A percentile compares a stretch with the other conserved stretches of the same genome.
Conservation (phyloP, 2,888 invertebrate species). For the Eupithecia vulgata region DNA sequence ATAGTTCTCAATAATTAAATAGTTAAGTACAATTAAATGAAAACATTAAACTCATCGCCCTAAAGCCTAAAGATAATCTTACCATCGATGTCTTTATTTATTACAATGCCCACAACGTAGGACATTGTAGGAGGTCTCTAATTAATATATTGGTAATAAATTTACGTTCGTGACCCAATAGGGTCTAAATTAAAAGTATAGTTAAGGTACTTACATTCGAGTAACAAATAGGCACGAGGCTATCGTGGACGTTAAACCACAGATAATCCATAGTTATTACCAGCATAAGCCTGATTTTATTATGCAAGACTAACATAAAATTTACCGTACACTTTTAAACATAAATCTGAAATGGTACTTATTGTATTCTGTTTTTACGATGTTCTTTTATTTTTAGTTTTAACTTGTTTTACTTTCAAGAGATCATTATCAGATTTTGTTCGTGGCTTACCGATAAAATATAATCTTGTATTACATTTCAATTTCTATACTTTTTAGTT, state of each 20-base stretch:
- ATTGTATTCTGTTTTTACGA: conserved; percentile 21
- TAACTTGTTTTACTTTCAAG: neutral
- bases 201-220: conserved; percentile 18
- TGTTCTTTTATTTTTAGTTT: conserved; percentile 12
- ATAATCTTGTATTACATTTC: neutral
- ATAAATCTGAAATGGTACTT: conserved; percentile 31
- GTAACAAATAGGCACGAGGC: conserved; percentile 39
- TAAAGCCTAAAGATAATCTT: neutral
- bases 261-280: conserved; percentile 18
- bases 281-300: conserved; percentile 30
- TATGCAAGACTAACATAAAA: conserved; percentile 38
- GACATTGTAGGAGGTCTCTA: conserved; percentile 28
- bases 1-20: conserved; percentile 4
- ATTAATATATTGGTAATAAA: conserved; percentile 32
- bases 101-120: conserved; percentile 7
- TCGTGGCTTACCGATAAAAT: neutral
- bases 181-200: conserved; percentile 30
- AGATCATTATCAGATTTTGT: conserved; percentile 11
- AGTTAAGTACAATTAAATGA: neutral
- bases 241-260: conserved; percentile 35
- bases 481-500: neutral
- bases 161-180: conserved; percentile 29
- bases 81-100: conserved; percentile 8
- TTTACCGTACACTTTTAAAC: conserved; percentile 29
- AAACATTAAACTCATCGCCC: neutral